phyloP scores from a whole-genome alignment of 2,888 invertebrate genomes.

The Pollenia labialis region DNA sequence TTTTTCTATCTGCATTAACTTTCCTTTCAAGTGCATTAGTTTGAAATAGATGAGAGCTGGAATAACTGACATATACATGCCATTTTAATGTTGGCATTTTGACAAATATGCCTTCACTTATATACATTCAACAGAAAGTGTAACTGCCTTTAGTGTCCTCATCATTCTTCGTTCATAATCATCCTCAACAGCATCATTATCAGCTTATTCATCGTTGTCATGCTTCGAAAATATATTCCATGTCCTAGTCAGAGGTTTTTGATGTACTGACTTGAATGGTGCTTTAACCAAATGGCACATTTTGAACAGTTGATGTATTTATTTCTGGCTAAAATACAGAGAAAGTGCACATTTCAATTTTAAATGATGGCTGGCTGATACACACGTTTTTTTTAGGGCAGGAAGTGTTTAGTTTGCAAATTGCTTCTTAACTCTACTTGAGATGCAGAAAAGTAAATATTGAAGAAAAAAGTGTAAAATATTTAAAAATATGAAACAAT shows the following conservation, averaged over 20 bases:
- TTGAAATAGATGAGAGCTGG: background rate
- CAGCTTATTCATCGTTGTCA: background rate
- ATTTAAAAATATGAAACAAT: too few species aligned
- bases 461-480: too few species aligned
- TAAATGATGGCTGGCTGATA: background rate
- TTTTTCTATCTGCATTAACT: background rate
- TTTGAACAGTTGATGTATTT: constrained; percentile 6
- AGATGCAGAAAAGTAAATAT: too few species aligned
- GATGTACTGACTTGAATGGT: background rate
- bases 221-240: background rate
- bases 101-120: constrained; percentile 51
- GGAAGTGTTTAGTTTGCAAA: background rate
- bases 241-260: background rate
- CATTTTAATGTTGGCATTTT: constrained; percentile 43
- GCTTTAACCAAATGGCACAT: background rate
- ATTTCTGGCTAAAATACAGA: background rate
- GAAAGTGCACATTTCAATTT: background rate
- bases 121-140: background rate
- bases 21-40: constrained; percentile 5
- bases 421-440: background rate
- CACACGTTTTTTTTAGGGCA: too few species aligned
- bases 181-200: constrained; percentile 6
- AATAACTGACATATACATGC: background rate
- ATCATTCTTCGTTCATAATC: constrained; percentile 17
- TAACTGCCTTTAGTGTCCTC: background rate